Base-by-base conservation (phyloP, 1,140 invertebrate species). In the Panagrolaimus sp. region DNA sequence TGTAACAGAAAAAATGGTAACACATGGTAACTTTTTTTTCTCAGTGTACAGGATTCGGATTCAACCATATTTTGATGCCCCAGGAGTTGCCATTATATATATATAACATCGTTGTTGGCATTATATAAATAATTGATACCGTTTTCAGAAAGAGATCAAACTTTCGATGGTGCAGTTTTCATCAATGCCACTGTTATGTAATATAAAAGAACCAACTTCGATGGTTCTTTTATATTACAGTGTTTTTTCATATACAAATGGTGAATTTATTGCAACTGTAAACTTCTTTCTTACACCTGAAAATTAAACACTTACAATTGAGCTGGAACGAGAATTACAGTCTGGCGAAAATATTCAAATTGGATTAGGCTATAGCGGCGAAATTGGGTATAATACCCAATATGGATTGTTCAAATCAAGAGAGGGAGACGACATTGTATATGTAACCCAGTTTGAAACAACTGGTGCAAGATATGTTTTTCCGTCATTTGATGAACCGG, bases 371-470 rank as follows among this genome's bases (percentile, higher is more conserved):
- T 63, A 63, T 16, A 63, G 11, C 9, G 62, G 62, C 1, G 14
- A 9, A 31, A 63, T 63, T 43, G 27, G 42, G 8, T 9, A 63
- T 9, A 20, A 42, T 16, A 1, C 9, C 2, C 1, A 43, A 4
- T n/a, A 11, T 9, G 62, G 62, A 9, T 27, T 63, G 7, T 63
- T 27, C 16, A 42, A 43, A 42, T 42, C 62, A 11, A 27, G 9
- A 0, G 25, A 8, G 8, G 62, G 0, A 4, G 31, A 38, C 7
- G 27, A 11, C 38, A 11, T n/a, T 43, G 16, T 42, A 14, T 42
- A 42, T 43, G 42, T 11, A n/a, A 63, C 62, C 11, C 16, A 63
- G 13, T 63, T 63, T 43, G 62, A 63, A 63, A 43, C 62, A 23
- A 43, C 16, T 9, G 62, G 42, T 14, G 62, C 38, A 0, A 11